Conservation (phyloP, 1,140 invertebrate genomes). For the Diorhabda elongata region DNA sequence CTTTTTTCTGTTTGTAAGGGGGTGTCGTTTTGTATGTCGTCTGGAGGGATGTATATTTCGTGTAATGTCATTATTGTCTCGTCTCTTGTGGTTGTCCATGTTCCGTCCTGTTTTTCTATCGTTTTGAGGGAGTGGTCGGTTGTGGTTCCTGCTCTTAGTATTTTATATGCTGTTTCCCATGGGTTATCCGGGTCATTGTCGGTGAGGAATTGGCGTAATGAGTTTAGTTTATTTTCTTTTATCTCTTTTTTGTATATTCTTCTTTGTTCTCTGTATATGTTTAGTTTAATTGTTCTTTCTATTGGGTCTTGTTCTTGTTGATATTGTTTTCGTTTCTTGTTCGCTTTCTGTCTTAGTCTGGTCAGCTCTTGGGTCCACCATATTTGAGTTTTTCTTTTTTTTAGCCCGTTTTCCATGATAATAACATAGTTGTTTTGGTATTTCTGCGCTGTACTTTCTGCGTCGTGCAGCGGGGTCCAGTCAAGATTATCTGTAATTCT, state of each 20-base stretch:
- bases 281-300: background rate
- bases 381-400: background rate
- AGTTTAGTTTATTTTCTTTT: background rate
- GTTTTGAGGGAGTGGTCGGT: background rate
- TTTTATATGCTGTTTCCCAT: background rate
- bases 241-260: conserved; percentile 3
- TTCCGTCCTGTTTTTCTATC: background rate
- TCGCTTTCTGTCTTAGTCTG: background rate
- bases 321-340: background rate
- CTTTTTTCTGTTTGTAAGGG: background rate
- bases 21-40: background rate
- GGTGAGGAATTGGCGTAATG: background rate
- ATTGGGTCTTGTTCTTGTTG: background rate
- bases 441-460: too few relatives aligned
- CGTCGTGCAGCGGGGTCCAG: background rate
- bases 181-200: background rate
- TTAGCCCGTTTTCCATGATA: background rate
- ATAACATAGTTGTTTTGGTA: background rate
- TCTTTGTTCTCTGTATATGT: background rate
- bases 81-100: background rate
- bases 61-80: background rate
- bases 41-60: background rate
- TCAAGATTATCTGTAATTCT: background rate
- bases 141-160: background rate
- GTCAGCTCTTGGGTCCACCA: conserved; percentile 1